Evolutionary conservation across 2,797 vertebrate genomes (phyloP).

Genomic region (Apogon talboti): DNA sequence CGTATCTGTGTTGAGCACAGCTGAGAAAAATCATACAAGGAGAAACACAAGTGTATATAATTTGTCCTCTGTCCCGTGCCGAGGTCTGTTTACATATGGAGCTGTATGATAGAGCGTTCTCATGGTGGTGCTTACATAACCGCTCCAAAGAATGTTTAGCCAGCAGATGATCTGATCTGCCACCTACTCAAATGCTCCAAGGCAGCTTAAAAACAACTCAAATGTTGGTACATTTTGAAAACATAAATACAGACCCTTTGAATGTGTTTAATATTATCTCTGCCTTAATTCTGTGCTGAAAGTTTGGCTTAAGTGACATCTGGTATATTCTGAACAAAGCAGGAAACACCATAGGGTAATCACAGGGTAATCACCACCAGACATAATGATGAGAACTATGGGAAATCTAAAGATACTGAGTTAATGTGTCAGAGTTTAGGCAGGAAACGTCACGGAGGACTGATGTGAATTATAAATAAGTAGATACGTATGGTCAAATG

Average conservation of each 20-base stretch:
- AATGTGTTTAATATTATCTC: slow-evolving; percentile 52
- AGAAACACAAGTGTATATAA: slow-evolving; percentile 41
- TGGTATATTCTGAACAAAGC: slow-evolving; percentile 20
- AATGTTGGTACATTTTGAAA: slow-evolving; percentile 28
- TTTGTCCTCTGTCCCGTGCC: slow-evolving; percentile 30
- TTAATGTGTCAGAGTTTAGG: slow-evolving; percentile 10
- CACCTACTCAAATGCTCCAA: slow-evolving; percentile 47
- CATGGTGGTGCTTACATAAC: slow-evolving; percentile 57
- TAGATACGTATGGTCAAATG: slow-evolving; percentile 22
- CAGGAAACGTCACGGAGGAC: not conserved
- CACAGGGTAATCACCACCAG: not conserved
- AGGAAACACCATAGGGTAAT: not conserved
- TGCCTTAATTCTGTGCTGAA: slow-evolving; percentile 47
- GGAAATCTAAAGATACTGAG: not conserved
- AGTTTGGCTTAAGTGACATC: not conserved
- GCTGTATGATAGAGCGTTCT: slow-evolving; percentile 31
- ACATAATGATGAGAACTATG: not conserved
- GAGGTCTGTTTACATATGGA: slow-evolving; percentile 58
- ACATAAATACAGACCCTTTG: slow-evolving; percentile 26
- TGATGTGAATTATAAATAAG: slow-evolving; percentile 33
- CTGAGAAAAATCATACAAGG: slow-evolving; percentile 27
- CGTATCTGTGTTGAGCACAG: not conserved
- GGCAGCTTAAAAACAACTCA: slow-evolving; percentile 54
- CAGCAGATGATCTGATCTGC: slow-evolving; percentile 50
- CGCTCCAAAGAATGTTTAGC: slow-evolving; percentile 56